Evolutionary conservation across 2,888 invertebrate genomes (phyloP), one percentile per base, ranked within the genome.

Genomic region (Apomyelois bistriatella): DNA sequence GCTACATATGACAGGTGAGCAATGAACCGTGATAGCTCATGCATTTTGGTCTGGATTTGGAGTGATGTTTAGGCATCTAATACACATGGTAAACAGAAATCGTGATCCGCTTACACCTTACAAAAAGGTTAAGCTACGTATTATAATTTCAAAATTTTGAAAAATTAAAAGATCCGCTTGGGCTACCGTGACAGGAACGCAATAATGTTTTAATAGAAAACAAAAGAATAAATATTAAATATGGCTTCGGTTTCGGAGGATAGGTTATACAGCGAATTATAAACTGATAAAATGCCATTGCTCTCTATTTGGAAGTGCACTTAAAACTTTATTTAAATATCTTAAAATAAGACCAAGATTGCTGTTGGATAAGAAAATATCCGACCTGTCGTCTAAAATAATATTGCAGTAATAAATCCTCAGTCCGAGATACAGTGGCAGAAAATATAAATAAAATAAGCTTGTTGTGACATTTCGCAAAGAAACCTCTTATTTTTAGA

Each of bases 361-460:
- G n/a, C 59, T 61, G 62, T 61, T 58, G 55, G 53, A 57, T 57
- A 59, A 58, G 57, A 68, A 66, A 64, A 73, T 72, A 76, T 74
- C 71, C 66, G 63, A 46, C 66, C 61, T 68, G 66, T 55, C 63
- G 67, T 66, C 65, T n/a, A 60, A 67, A 66, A 64, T 67, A 74
- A 81, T 81, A 83, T 82, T 82, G 71, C 78, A 54, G 71, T 65
- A 70, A 82, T 84, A 84, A 84, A 84, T 84, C 76, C 72, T 71
- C 54, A 51, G 57, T 60, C 48, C 61, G 70, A 71, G 68, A 75
- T 71, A 72, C 68, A 64, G 69, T 62, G 60, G 65, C 60, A 65
- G 72, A 72, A 76, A 74, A 75, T 74, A 75, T 73, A 78, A 76
- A 79, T 76, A 80, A 75, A 76, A 76, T 72, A 70, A 71, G 70